Evolutionary conservation across 2,797 vertebrate genomes (phyloP).

Genomic region (Pantherophis alleghaniensis): DNA sequence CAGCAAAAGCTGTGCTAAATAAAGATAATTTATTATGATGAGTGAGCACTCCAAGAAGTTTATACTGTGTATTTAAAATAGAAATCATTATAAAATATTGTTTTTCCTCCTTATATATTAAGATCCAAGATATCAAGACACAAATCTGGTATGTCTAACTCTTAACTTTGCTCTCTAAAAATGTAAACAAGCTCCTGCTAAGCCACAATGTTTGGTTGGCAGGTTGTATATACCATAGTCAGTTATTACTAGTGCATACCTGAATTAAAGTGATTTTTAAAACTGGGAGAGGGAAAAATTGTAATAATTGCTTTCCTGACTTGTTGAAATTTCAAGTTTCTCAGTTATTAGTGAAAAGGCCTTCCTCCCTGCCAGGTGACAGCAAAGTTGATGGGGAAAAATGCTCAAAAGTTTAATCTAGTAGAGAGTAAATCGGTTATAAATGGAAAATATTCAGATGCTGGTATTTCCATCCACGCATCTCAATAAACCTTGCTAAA

Average conservation of each 20-base stretch:
- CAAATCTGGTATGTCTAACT: background rate
- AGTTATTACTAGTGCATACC: too few species aligned
- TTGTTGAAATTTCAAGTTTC: background rate
- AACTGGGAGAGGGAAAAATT: background rate
- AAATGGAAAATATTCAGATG: background rate
- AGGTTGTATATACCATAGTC: background rate
- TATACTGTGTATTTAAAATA: background rate
- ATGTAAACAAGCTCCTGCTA: background rate
- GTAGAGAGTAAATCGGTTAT: background rate
- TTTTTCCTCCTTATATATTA: background rate
- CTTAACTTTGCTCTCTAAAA: background rate
- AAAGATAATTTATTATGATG: background rate
- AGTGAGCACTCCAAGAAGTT: background rate
- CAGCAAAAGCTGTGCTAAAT: background rate
- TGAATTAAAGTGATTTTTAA: background rate
- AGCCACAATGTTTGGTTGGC: too few species aligned
- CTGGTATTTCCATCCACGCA: background rate
- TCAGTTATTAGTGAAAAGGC: background rate
- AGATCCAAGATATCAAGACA: background rate
- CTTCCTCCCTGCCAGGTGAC: background rate
- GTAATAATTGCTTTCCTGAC: background rate
- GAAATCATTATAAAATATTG: background rate
- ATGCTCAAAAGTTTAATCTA: background rate
- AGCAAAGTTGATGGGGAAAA: background rate
- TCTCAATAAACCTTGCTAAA: background rate